These are phyloP conservation scores for Dryobates pubescens DNA, from an alignment of 2,797 vertebrate genomes.

Conservation along the genomic window DNA sequence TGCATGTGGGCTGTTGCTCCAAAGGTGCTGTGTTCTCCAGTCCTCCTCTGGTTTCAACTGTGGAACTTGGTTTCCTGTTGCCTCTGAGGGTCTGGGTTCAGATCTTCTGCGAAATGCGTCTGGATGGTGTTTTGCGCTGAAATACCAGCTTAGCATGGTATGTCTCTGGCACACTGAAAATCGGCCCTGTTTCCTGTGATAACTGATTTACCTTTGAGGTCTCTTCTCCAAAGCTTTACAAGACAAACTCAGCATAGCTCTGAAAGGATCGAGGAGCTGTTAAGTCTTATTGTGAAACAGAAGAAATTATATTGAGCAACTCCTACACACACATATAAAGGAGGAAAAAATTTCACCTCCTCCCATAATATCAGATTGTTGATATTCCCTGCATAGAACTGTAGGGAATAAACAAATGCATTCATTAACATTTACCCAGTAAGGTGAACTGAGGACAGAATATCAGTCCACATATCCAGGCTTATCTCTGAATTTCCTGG, in stretches of 20 bases:
- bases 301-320: slow-evolving; percentile 66
- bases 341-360: slow-evolving; percentile 61
- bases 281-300: slow-evolving; percentile 52
- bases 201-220: slow-evolving; percentile 36
- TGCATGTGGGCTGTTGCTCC: neutral
- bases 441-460: slow-evolving; percentile 76
- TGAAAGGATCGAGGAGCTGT: slow-evolving; percentile 13
- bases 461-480: slow-evolving; percentile 64
- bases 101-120: neutral
- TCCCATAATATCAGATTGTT: slow-evolving; percentile 70
- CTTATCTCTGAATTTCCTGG: slow-evolving; percentile 74
- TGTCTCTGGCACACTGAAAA: neutral
- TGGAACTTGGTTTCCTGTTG: neutral
- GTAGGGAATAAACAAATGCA: slow-evolving; percentile 68
- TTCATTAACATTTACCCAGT: slow-evolving; percentile 69
- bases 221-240: slow-evolving; percentile 19
- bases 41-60: neutral
- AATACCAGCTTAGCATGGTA: neutral
- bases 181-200: slow-evolving; percentile 15
- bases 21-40: neutral
- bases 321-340: slow-evolving; percentile 48
- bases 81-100: neutral
- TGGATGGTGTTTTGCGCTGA: neutral
- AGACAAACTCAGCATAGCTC: slow-evolving; percentile 12
- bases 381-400: slow-evolving; percentile 54